Base-by-base conservation (phyloP, 2,888 invertebrate genomes). In the Agrochola lota region DNA sequence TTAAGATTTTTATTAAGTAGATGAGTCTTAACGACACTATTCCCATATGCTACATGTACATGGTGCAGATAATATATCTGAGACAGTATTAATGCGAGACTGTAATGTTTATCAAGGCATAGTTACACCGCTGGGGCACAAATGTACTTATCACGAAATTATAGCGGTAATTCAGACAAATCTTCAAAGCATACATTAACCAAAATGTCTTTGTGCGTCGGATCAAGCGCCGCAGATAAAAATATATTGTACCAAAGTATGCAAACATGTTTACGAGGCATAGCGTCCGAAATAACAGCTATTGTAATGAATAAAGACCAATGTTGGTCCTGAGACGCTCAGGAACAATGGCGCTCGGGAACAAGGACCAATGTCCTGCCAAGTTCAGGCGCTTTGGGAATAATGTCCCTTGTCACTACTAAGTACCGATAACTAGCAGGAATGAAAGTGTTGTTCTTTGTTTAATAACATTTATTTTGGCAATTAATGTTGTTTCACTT, bases 261-360 rank as follows among this genome's bases (percentile, higher is more conserved):
- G 87, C 30, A 30, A 30, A 86, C 84, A 79, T 81, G 68, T 85
- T 85, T 68, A 86, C 87, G 86, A 87, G 86, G 85, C 64, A 52
- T 86, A 88, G 85, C 74, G 62, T 79, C 77, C 79, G 72, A 91
- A 91, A 91, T 91, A 90, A 87, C 88, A 82, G 55, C 81, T 87
- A 89, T 90, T 91, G 76, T 84, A 30, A 12, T n/a, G 57, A 59
- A 75, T 85, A 77, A 72, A 77, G 81, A 77, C 70, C 72, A 66
- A 52, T 66, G 46, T 72, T 84, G 75, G 81, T 74, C 75, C 74
- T 74, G 62, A 69, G 71, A 80, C 59, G 69, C 52, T n/a, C n/a
- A 40, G 26, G n/a, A 79, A 66, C 80, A 84, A 80, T 71, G 62
- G 57, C 20, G 40, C 43, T 2, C 6, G 35, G 70, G 73, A 75